A percentile compares a stretch with the other conserved stretches of the same genome.
Evolutionary conservation across 1,140 invertebrate genomes (phyloP).

Genomic region (Tetramorium parvispinum): DNA sequence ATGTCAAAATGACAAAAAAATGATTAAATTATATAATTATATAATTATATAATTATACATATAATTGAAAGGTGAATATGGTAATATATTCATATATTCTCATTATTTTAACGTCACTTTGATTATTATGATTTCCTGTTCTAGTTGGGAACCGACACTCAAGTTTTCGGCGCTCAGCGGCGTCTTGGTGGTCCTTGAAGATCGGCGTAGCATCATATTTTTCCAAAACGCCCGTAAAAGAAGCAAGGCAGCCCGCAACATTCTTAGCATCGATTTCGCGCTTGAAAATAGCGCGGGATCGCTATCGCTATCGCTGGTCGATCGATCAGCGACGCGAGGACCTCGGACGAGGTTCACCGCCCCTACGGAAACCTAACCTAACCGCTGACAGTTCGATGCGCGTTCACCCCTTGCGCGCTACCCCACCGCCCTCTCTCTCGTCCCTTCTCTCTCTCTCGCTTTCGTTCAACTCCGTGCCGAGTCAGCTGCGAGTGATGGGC

Average conservation of each 20-base stretch:
- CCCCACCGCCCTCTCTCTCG: slow-evolving; percentile 19
- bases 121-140: no score
- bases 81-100: no score
- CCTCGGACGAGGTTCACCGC: slow-evolving; percentile 60
- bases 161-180: no score
- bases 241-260: background rate
- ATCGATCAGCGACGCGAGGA: background rate
- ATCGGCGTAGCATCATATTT: background rate
- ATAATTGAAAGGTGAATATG: no score
- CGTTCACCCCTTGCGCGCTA: slow-evolving; percentile 38
- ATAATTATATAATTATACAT: no score
- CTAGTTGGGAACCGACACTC: no score
- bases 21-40: no score
- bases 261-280: background rate
- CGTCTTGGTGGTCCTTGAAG: no score
- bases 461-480: slow-evolving; percentile 45
- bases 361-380: slow-evolving; percentile 50
- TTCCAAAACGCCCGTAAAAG: background rate
- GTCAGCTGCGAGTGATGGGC: slow-evolving; percentile 40
- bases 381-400: slow-evolving; percentile 62
- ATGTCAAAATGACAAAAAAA: no score
- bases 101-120: no score
- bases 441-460: background rate
- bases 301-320: slow-evolving; percentile 16
- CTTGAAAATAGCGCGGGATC: slow-evolving; percentile 26